Conservation (phyloP, 2,113 vertebrate genomes). For the Rhea americana region DNA sequence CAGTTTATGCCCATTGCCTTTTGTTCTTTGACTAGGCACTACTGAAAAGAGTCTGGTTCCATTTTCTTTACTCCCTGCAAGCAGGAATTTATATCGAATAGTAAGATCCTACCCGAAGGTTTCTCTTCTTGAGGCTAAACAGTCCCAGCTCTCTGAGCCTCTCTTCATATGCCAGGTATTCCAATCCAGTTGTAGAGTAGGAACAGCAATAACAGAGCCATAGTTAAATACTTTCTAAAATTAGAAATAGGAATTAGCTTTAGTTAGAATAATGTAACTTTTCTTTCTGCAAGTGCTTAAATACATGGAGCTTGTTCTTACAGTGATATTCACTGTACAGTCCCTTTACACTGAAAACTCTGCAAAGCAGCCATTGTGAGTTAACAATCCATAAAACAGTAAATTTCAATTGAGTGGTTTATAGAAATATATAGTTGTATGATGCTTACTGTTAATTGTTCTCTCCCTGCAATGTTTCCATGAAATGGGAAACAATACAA, state of each 20-base stretch:
- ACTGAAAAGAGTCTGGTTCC: neutral
- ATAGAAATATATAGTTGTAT: neutral
- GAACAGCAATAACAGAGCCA: neutral
- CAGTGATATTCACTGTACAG: neutral
- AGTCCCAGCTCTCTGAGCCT: neutral
- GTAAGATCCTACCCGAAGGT: neutral
- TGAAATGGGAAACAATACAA: neutral
- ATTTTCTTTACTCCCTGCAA: neutral
- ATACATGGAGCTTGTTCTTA: neutral
- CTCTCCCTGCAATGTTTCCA: neutral
- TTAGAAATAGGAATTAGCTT: neutral
- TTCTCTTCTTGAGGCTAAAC: neutral
- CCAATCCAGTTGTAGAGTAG: neutral
- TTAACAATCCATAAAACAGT: neutral
- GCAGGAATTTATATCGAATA: neutral
- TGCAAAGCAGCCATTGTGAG: neutral
- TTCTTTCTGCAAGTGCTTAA: constrained; percentile 10
- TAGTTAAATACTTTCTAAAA: neutral
- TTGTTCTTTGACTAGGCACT: neutral
- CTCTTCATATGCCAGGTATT: neutral
- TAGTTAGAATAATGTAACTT: neutral
- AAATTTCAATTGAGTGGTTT: constrained; percentile 34
- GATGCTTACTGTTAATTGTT: constrained; percentile 11
- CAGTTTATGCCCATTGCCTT: neutral
- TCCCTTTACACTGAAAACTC: neutral